Evolutionary conservation across 2,113 vertebrate genomes (phyloP).

Genomic region (Corythaixoides concolor): DNA sequence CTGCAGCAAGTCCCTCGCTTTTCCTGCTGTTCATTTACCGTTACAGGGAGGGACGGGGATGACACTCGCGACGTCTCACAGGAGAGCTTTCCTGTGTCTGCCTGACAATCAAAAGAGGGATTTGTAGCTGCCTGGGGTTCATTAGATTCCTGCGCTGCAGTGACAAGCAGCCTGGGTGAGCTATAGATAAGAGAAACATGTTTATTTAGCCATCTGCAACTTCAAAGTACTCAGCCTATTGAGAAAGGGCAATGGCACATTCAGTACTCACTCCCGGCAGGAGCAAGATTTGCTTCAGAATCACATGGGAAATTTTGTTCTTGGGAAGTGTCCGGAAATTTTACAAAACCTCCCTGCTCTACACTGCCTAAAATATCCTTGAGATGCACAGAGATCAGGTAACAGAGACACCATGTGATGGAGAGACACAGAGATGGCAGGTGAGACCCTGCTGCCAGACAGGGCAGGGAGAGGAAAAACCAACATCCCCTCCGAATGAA

Average conservation of each 20-base stretch:
- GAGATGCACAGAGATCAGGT: accelerated
- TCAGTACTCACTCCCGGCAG: neutral
- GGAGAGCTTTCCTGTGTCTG: neutral
- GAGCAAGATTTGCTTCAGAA: neutral
- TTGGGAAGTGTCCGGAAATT: neutral
- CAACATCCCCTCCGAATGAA: neutral
- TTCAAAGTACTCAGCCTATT: neutral
- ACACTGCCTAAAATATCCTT: neutral
- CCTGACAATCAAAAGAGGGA: neutral
- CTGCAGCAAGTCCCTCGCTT: neutral
- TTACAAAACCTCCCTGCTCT: neutral
- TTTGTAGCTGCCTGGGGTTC: neutral
- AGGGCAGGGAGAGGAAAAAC: neutral
- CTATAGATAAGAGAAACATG: neutral
- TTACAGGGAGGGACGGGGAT: neutral
- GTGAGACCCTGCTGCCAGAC: neutral
- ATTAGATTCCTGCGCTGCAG: neutral
- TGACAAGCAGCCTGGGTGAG: neutral
- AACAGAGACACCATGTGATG: neutral
- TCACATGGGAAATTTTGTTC: neutral
- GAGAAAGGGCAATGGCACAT: neutral
- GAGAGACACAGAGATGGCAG: neutral
- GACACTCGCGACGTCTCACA: accelerated
- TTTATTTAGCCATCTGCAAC: neutral
- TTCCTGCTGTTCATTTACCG: neutral